Evolutionary conservation across 2,113 vertebrate genomes (phyloP), one percentile per base, ranked within the genome.

Genomic region (Sebastes fasciatus): DNA sequence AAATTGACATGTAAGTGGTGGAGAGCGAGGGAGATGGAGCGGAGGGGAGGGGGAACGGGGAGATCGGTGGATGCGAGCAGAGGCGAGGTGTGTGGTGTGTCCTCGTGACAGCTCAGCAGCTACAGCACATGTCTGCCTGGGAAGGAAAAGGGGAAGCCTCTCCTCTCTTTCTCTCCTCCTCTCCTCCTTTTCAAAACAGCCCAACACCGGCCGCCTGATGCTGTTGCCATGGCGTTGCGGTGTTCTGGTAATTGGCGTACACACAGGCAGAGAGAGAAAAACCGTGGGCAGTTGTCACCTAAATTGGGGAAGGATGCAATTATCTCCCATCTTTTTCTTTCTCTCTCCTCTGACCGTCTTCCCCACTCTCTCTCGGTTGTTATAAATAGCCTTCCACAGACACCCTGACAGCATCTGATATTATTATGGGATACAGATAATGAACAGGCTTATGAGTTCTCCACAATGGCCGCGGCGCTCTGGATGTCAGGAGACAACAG

Each of bases 151-250:
- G 90, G 92, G 89, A 95, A 93, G 91, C 93, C 91, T 94, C 84
- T 73, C 75, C 75, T 80, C 66, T 74, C 45, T 40, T 34, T 62
- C 46, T 80, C 72, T 13, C 12, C 21, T 21, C 93, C 90, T 94
- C 83, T 73, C 68, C 77, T 79, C 69, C 26, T 77, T 11, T 42
- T 58, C 66, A 75, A 74, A 86, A 80, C 83, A 91, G 88, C 86
- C 91, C 82, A 40, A 43, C 57, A 77, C 76, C 69, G 86, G 82
- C 89, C 79, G 78, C 83, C 81, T 90, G 93, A 91, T 57, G 83
- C 93, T 94, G 96, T 97, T 97, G 95, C 96, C 90, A 96, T 96
- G 96, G 95, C 52, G 65, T 93, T 91, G 48, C 48, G 89, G 84
- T 96, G 86, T 94, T 94, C 89, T 90, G 91, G 91, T 93, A 91